Evolutionary conservation across 2,797 vertebrate genomes (phyloP), one percentile per base, ranked within the genome.

Genomic region (Pterois miles): DNA sequence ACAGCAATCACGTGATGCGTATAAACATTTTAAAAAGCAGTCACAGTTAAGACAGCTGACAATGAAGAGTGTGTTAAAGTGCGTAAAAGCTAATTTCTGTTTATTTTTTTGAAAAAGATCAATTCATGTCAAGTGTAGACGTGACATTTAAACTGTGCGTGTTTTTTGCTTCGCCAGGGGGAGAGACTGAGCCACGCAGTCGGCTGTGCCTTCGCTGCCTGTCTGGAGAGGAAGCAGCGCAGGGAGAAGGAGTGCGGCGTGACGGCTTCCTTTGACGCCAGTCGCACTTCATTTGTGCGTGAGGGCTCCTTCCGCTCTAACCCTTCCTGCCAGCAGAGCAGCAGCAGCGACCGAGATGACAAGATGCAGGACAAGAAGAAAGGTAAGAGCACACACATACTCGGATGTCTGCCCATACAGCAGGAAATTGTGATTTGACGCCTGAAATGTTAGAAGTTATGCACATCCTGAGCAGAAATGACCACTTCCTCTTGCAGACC

Each of bases 201-300:
- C 3, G 97, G 97, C 82, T 98, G 97, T 29, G 97, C 97, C 31
- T 98, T 98, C 1, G 97, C 97, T 0, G 97, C 97, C 74, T 98
- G 97, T 83, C 94, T 98, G 88, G 97, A 98, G 89, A 94, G 97
- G 67, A 98, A 98, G 79, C 97, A 98, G 92, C 95, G 96, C 6
- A 80, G 97, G 23, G 97, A 98, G 91, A 98, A 98, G 86, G 97
- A 98, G 88, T 98, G 97, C 0, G 97, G 97, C 0, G 97, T 98
- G 73, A 98, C 97, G 0, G 97, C 97, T 0, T 97, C 97, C 13
- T 98, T 98, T 0, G 97, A 98, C 0, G 96, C 97, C 86, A 97
- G 95, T 71, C 96, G 97, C 77, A 98, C 97, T 27, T 97, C 97
- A 0, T 98, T 98, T 2, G 95, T 97, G 20, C 96, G 97, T 0